A percentile compares a stretch with the other conserved stretches of the same genome.
These are phyloP conservation scores for Drosophila ananassae DNA, from an alignment of 1,140 invertebrate genomes.

Conservation along the genomic window DNA sequence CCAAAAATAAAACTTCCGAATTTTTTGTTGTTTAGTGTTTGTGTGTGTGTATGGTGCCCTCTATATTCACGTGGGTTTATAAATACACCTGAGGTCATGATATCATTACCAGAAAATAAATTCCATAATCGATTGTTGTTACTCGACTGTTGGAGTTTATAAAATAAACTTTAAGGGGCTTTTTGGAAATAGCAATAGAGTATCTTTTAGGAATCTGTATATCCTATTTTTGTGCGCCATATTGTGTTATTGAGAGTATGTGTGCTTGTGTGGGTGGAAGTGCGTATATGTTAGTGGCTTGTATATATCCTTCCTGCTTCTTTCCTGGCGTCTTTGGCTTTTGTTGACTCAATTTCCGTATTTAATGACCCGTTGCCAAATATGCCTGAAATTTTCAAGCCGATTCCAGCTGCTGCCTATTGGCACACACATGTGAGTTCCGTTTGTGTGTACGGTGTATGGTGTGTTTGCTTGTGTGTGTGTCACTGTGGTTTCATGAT, in stretches of 20 bases:
- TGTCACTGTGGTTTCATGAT: conserved; percentile 49
- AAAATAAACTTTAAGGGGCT: no score
- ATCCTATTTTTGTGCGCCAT: conserved; percentile 5
- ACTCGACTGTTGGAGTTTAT: not conserved
- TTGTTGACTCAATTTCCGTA: conserved; percentile 83
- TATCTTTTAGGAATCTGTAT: no score
- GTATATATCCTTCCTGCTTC: conserved; percentile 65
- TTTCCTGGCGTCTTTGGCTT: conserved; percentile 70
- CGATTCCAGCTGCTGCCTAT: conserved; percentile 43
- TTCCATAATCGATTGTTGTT: not conserved
- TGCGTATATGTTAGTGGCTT: conserved; percentile 55
- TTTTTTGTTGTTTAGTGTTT: conserved; percentile 21
- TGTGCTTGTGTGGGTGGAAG: conserved; percentile 29
- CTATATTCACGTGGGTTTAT: conserved; percentile 22
- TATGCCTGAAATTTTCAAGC: conserved; percentile 72
- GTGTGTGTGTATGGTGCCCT: conserved; percentile 6
- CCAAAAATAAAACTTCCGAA: conserved; percentile 60
- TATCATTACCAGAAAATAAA: not conserved
- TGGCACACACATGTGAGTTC: not conserved
- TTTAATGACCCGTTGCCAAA: conserved; percentile 82
- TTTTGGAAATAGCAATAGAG: no score
- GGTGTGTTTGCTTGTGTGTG: conserved; percentile 1
- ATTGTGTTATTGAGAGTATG: conserved; percentile 7
- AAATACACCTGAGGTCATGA: conserved; percentile 6
- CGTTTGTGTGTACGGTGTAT: conserved; percentile 2